Evolutionary conservation across 2,888 invertebrate species (phyloP).

Genomic region (Noctua pronuba): DNA sequence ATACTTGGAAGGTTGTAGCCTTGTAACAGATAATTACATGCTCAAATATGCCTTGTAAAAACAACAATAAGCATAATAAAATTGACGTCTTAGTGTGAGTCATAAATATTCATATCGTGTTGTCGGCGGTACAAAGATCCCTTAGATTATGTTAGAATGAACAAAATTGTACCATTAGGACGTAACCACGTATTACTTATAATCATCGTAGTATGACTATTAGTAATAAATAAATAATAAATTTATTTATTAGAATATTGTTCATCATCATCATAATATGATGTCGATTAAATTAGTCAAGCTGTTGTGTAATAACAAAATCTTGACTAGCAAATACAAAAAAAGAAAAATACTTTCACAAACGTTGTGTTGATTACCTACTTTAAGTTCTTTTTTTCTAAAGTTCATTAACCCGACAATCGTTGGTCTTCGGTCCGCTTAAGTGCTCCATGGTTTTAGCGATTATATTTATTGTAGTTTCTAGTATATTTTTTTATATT

Average conservation of each 20-base stretch:
- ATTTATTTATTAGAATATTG: too few relatives aligned
- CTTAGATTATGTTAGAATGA: constrained; percentile 11
- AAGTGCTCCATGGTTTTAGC: neutral
- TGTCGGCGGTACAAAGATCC: constrained; percentile 16
- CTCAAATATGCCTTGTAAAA: constrained; percentile 7
- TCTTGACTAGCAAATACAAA: neutral
- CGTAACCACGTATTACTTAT: neutral
- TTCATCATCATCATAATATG: too few relatives aligned
- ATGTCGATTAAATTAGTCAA: too few relatives aligned
- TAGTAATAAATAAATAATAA: too few relatives aligned
- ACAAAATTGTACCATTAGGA: constrained; percentile 4
- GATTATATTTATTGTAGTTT: neutral
- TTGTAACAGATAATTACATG: constrained; percentile 4
- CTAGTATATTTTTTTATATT: neutral
- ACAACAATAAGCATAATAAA: constrained; percentile 1
- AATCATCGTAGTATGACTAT: neutral
- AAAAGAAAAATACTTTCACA: neutral
- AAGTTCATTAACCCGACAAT: neutral
- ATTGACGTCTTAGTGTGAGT: neutral
- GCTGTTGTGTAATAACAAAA: neutral
- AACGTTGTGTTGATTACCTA: neutral
- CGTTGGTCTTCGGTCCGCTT: too few relatives aligned
- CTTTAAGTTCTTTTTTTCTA: neutral
- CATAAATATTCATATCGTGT: constrained; percentile 25
- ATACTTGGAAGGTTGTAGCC: neutral